These are phyloP conservation scores for Actias luna DNA, from an alignment of 2,888 invertebrate genomes.

Conservation along the genomic window DNA sequence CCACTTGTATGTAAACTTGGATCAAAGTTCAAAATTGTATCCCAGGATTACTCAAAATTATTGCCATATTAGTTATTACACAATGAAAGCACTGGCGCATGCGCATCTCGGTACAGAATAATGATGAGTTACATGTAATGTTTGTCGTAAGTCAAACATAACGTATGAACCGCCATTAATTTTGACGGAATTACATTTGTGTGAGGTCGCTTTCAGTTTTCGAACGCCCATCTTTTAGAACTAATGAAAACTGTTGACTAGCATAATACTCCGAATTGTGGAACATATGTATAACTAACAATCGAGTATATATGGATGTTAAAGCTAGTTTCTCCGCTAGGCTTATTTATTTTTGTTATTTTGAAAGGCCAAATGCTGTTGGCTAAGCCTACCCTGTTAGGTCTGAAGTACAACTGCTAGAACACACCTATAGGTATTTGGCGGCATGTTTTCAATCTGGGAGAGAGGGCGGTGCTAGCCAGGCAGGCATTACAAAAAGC, in stretches of 20 bases:
- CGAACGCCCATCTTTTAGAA: conserved; percentile 16
- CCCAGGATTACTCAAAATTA: neutral
- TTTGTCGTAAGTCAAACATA: conserved; percentile 48
- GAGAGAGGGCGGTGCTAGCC: too few species aligned
- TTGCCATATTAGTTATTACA: conserved; percentile 27
- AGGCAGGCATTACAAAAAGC: too few species aligned
- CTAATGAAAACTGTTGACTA: neutral
- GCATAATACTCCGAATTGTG: neutral
- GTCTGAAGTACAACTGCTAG: too few species aligned
- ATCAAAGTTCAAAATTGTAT: neutral
- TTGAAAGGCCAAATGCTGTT: too few species aligned
- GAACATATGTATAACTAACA: too few species aligned
- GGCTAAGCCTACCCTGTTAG: too few species aligned
- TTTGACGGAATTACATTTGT: conserved; percentile 42
- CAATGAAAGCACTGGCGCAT: conserved; percentile 53
- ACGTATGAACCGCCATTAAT: conserved; percentile 45
- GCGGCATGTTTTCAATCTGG: too few species aligned
- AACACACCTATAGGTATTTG: too few species aligned
- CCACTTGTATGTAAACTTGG: neutral
- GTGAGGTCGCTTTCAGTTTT: conserved; percentile 30
- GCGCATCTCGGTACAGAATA: conserved; percentile 49
- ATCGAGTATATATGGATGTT: too few species aligned
- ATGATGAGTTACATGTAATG: conserved; percentile 51
- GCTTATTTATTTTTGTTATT: too few species aligned
- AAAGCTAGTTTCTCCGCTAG: too few species aligned